Evolutionary conservation across 2,888 invertebrate genomes (phyloP), one percentile per base, ranked within the genome.

Genomic region (Heliconius erato): DNA sequence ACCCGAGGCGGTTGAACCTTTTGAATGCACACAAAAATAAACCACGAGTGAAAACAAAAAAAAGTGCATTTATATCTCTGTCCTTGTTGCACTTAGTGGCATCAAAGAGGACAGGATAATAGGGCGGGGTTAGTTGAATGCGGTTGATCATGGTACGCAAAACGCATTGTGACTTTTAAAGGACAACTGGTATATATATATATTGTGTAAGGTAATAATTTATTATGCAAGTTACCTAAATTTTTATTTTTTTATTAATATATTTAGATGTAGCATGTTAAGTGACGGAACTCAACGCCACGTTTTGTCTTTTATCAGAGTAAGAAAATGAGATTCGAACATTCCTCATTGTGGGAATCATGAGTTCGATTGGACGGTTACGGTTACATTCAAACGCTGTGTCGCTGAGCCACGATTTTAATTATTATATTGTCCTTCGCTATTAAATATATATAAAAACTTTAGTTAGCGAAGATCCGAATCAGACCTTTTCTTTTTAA

Each of bases 21-120:
- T 84, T 81, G 83, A 81, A 84, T 81, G 82, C 77, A 76, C 81
- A 84, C 69, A 86, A 87, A 85, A 84, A 87, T 85, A 84, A 82
- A 81, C 82, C 86, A 86, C 83, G 83, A 82, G 74, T 79, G 77
- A 84, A 83, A 88, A 89, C 88, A 87, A 32, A 84, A 84, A 80
- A 85, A 85, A 85, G 83, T 84, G 86, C 84, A 87, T 85, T 86
- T 83, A 86, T 82, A 85, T 79, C 82, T 59, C 84, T 84, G 85
- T 89, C 88, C 84, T 87, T 86, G 86, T 91, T 85, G 68, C 68
- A 83, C 81, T 49, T 74, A n/a, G 49, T 65, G 81, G n/a, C 19
- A 76, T 63, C 26, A 83, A 82, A 79, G 74, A 72, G 78, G 44
- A 81, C 71, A 79, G 84, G 74, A 79, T 65, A 69, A 82, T 79